Conservation (phyloP, 2,888 invertebrate species). For the Malthinus seriepunctatus region DNA sequence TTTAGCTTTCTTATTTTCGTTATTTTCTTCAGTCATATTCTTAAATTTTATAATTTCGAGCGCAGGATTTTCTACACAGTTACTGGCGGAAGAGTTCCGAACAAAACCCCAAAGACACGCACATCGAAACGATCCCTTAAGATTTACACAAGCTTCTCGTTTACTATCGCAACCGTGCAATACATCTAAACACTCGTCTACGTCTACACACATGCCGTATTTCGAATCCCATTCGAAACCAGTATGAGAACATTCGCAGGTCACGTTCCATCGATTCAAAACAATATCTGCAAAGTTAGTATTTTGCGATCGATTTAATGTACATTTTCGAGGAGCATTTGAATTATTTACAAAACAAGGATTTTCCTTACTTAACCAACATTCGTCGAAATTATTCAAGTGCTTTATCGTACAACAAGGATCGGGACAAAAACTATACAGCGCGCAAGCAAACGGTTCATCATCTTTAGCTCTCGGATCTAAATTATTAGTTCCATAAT, state of each 20-base stretch:
- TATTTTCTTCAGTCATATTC: conserved; percentile 21
- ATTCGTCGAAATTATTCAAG: conserved; percentile 51
- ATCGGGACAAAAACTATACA: conserved; percentile 70
- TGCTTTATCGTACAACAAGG: conserved; percentile 63
- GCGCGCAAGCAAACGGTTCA: conserved; percentile 61
- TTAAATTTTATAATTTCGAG: conserved; percentile 41
- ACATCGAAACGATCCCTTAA: conserved; percentile 57
- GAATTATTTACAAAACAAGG: conserved; percentile 57
- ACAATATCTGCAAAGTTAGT: conserved; percentile 55
- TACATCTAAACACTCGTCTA: conserved; percentile 60
- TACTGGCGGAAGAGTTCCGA: conserved; percentile 39
- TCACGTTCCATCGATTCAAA: conserved; percentile 64
- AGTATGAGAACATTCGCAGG: conserved; percentile 58
- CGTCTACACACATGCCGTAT: conserved; percentile 66
- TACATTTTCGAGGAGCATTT: conserved; percentile 46
- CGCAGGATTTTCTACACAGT: conserved; percentile 43
- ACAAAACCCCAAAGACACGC: conserved; percentile 58
- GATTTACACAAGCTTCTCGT: conserved; percentile 62
- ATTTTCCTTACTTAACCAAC: conserved; percentile 55
- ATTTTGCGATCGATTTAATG: conserved; percentile 45
- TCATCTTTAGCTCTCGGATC: conserved; percentile 64
- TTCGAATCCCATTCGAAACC: conserved; percentile 64
- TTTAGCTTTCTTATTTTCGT: conserved; percentile 14
- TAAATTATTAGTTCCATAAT: conserved; percentile 52
- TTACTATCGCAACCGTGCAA: conserved; percentile 52